Percentiles rank a stretch among this genome's conserved stretches.
Evolutionary conservation across 2,888 invertebrate genomes (phyloP).

Genomic region (Reticulitermes lucifugus): DNA sequence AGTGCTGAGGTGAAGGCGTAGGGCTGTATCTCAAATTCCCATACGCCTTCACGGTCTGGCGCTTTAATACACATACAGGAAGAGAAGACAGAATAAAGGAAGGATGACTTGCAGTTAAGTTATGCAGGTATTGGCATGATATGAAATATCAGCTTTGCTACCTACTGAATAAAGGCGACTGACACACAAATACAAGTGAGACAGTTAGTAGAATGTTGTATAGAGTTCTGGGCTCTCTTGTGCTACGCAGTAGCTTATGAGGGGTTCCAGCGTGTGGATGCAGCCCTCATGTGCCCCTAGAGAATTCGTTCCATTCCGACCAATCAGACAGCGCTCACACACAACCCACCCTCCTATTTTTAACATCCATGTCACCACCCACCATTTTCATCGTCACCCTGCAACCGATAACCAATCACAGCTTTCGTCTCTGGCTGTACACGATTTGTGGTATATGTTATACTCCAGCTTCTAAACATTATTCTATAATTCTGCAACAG

Average conservation of each 20-base stretch:
- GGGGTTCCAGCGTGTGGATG: not conserved
- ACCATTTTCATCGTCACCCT: conserved; percentile 15
- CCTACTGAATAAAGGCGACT: no score
- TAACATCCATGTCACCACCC: conserved; percentile 37
- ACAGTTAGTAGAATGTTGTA: not conserved
- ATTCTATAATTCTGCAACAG: not conserved
- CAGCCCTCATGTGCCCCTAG: conserved; percentile 15
- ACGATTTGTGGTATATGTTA: not conserved
- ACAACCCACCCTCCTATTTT: conserved; percentile 35
- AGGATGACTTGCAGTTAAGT: no score
- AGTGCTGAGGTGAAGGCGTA: no score
- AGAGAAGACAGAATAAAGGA: no score
- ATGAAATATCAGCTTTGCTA: no score
- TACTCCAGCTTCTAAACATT: not conserved
- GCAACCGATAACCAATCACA: conserved; percentile 37
- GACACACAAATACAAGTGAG: not conserved
- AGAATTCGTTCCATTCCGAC: conserved; percentile 20
- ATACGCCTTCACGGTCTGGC: no score
- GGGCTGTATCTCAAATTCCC: no score
- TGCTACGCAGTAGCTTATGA: not conserved
- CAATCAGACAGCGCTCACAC: conserved; percentile 27
- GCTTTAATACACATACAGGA: no score
- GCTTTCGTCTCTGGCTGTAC: not conserved
- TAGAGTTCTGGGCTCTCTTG: not conserved
- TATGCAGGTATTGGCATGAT: no score